Evolutionary conservation across 2,113 vertebrate species (phyloP), one percentile per base, ranked within the genome.

Genomic region (Noturus placidus): DNA sequence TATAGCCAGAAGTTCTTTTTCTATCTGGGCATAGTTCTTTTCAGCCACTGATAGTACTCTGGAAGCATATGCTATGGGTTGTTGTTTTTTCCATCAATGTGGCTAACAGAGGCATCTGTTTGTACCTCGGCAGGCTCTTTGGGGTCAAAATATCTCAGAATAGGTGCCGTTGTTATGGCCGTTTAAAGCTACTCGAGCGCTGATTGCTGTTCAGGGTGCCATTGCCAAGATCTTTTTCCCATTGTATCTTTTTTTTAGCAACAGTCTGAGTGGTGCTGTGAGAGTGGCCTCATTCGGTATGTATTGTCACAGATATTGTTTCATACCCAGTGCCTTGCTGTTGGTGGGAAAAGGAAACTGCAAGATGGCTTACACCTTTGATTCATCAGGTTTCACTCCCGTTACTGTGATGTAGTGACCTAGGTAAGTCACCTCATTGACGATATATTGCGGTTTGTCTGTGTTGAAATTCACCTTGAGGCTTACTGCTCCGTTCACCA

Each of bases 401-500:
- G 9, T 33, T 6, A 19, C 27, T 59, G 30, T 72, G 19, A 84
- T 84, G 25, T 61, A 30, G 54, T 78, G 81, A 2, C 87, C 84
- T 52, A 87, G 72, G 65, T 79, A 84, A 56, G 63, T 79, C 1
- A 90, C 84, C 15, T 77, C 67, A 9, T 84, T 30, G 1, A 87
- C 46, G 38, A 84, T 88, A 7, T 80, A 91, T 80, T 90, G 78
- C 57, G 87, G 90, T 89, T 92, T 92, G 25, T 90, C 83, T 65
- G 82, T 80, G 89, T 93, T 92, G 85, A 91, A 92, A 65, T 86
- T 85, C 6, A 87, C 87, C 61, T 88, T 93, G 2, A 42, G 17
- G 3, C 5, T 38, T 91, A 90, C 87, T 85, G 54, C 54, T 92
- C 83, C 89, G 91, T 92, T 86, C 91, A 92, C 93, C 17, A 86